These are phyloP conservation scores for Cactoblastis cactorum DNA, from an alignment of 2,888 invertebrate species.

Conservation along the genomic window DNA sequence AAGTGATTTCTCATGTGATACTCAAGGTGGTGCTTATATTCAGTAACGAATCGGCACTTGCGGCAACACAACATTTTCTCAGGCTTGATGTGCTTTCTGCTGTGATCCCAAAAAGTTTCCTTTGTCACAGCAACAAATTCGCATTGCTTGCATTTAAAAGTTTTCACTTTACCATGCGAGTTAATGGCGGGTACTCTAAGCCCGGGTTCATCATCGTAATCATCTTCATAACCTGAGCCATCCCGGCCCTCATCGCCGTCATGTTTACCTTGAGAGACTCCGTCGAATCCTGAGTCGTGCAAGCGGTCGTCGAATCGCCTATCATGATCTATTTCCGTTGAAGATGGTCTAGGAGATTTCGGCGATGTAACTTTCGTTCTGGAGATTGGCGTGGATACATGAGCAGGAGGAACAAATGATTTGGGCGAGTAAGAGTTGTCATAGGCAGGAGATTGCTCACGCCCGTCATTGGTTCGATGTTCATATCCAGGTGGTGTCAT, in stretches of 20 bases:
- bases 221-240: conserved; percentile 69
- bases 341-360: conserved; percentile 60
- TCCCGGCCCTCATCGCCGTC: conserved; percentile 69
- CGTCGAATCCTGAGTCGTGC: conserved; percentile 75
- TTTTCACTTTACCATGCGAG: conserved; percentile 91
- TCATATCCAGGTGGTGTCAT: conserved; percentile 82
- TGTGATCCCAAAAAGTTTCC: conserved; percentile 96
- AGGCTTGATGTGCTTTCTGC: conserved; percentile 92
- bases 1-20: conserved; percentile 97
- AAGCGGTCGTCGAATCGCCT: conserved; percentile 64
- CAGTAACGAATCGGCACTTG: conserved; percentile 97
- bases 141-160: conserved; percentile 96
- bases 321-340: conserved; percentile 53
- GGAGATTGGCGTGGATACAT: conserved; percentile 59
- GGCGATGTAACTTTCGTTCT: conserved; percentile 66
- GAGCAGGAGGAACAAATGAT: conserved; percentile 47
- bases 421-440: conserved; percentile 57
- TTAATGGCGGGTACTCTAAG: conserved; percentile 83
- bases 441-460: conserved; percentile 54
- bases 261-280: conserved; percentile 42
- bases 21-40: conserved; percentile 98
- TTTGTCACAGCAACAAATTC: conserved; percentile 91
- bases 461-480: conserved; percentile 46
- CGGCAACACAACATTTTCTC: conserved; percentile 95
- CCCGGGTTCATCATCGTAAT: conserved; percentile 79